Conservation (phyloP, 2,888 invertebrate species). For the Maniola hyperantus region DNA sequence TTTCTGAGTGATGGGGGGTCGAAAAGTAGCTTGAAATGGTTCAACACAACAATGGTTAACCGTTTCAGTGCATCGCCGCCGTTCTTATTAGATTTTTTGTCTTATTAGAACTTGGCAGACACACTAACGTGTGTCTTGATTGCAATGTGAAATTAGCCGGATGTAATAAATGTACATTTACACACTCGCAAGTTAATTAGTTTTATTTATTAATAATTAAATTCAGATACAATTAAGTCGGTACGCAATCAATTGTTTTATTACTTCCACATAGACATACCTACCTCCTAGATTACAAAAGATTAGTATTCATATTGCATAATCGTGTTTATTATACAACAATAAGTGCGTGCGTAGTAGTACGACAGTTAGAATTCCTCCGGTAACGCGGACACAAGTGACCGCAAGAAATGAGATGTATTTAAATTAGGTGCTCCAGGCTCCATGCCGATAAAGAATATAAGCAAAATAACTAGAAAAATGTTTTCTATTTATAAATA, state of each 20-base stretch:
- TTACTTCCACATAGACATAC: neutral
- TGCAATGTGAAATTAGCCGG: neutral
- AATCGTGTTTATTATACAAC: constrained; percentile 9
- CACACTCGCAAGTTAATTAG: no score
- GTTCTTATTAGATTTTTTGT: no score
- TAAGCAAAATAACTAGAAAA: neutral
- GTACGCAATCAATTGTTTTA: constrained; percentile 1
- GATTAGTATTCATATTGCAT: constrained; percentile 14
- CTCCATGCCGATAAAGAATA: no score
- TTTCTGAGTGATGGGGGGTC: no score
- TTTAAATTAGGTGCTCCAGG: constrained; percentile 4
- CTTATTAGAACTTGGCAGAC: no score
- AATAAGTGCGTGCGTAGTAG: neutral
- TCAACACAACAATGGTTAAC: no score
- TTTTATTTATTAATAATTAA: neutral
- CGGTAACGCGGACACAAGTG: neutral
- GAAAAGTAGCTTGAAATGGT: no score
- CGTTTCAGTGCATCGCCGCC: no score
- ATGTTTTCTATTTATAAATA: neutral
- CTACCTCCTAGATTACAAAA: neutral
- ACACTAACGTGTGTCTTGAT: no score
- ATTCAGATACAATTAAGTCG: neutral
- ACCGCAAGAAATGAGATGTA: constrained; percentile 3
- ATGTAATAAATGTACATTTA: neutral
- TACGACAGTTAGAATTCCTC: constrained; percentile 2